A percentile compares a stretch with the other conserved stretches of the same genome.
Conservation (phyloP, 1,140 invertebrate genomes). For the Orussus abietinus region DNA sequence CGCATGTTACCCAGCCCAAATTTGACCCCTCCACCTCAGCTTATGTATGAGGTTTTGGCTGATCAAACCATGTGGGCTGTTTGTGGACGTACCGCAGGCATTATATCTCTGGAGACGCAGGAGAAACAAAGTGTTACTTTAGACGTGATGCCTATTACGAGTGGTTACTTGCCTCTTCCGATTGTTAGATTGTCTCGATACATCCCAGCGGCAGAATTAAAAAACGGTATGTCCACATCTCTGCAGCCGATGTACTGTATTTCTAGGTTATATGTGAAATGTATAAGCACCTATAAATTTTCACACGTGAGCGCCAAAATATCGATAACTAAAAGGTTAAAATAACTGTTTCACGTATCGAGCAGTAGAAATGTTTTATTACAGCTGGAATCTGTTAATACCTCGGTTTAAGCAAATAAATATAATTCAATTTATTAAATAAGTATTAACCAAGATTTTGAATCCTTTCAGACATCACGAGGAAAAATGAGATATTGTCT, state of each 20-base stretch:
- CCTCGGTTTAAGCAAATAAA: too few species aligned
- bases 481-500: conserved; percentile 42
- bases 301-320: too few species aligned
- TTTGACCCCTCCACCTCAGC: conserved; percentile 55
- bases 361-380: too few species aligned
- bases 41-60: conserved; percentile 91
- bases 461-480: conserved; percentile 29
- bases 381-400: too few species aligned
- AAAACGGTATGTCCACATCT: conserved; percentile 57
- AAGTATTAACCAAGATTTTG: too few species aligned
- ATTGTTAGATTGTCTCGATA: conserved; percentile 87
- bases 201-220: conserved; percentile 70
- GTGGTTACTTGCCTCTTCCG: conserved; percentile 84
- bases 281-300: too few species aligned
- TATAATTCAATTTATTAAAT: too few species aligned
- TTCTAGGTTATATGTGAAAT: too few species aligned
- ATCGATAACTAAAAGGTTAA: too few species aligned
- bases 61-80: conserved; percentile 92
- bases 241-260: too few species aligned
- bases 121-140: conserved; percentile 72
- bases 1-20: conserved; percentile 49
- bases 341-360: too few species aligned
- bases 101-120: conserved; percentile 71
- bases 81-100: conserved; percentile 81
- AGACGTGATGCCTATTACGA: conserved; percentile 87